Conservation (phyloP, 2,113 vertebrate genomes). For the Falco punctatus region DNA sequence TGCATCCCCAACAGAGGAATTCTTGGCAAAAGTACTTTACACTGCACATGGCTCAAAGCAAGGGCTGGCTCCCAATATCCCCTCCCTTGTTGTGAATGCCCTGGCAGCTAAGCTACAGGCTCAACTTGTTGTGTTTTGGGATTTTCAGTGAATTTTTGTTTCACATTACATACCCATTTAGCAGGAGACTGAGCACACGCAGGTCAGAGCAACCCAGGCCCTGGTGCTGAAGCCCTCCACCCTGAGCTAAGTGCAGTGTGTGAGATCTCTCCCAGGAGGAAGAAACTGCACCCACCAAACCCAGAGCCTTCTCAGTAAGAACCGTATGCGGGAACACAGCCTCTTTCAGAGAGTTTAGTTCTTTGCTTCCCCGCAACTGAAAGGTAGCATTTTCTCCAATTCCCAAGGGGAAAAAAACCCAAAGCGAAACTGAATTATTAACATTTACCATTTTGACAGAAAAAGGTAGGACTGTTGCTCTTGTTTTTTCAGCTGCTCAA, state of each 20-base stretch:
- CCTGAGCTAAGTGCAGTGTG: background rate
- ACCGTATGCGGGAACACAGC: fast-evolving
- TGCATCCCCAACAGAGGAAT: background rate
- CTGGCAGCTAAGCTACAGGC: background rate
- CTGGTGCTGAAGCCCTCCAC: background rate
- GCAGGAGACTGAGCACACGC: background rate
- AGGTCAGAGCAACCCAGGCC: background rate
- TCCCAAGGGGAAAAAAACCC: background rate
- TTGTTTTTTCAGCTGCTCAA: background rate
- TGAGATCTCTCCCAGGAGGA: background rate
- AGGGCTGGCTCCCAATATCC: background rate
- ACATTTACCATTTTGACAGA: background rate
- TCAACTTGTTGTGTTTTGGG: background rate
- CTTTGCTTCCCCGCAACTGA: background rate
- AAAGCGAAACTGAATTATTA: background rate
- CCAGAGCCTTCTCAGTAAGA: background rate
- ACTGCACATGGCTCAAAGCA: background rate
- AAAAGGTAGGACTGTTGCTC: background rate
- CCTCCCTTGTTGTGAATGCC: background rate
- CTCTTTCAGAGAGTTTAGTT: background rate
- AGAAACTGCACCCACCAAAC: background rate
- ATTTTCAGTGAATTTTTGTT: background rate
- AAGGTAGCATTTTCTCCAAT: background rate
- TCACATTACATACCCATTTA: background rate
- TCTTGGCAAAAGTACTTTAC: background rate